These are phyloP conservation scores for Neelides folsomi DNA, from an alignment of 2,888 invertebrate genomes.

Conservation along the genomic window DNA sequence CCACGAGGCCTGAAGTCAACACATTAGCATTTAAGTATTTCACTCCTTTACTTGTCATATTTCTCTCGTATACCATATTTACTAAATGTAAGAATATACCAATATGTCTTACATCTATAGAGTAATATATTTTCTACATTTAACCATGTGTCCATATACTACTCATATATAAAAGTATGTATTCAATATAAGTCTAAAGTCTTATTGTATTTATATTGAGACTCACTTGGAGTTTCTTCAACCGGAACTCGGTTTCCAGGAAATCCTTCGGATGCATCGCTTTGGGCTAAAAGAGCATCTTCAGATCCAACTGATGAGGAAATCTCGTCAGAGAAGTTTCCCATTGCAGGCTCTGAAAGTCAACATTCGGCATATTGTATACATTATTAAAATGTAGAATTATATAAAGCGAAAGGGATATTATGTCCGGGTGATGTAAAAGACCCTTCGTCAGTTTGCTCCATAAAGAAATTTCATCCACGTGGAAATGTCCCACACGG, in stretches of 20 bases:
- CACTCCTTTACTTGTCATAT: not conserved
- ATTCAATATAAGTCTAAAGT: not conserved
- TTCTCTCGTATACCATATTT: not conserved
- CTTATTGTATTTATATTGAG: not conserved
- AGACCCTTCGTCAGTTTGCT: no score
- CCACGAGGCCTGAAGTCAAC: slow-evolving; percentile 15
- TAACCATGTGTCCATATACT: no score
- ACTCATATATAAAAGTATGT: not conserved
- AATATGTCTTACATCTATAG: no score
- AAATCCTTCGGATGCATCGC: slow-evolving; percentile 22
- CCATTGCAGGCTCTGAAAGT: slow-evolving; percentile 23
- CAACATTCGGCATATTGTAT: not conserved
- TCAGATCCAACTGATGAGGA: slow-evolving; percentile 8
- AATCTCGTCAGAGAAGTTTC: slow-evolving; percentile 23
- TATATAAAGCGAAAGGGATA: not conserved
- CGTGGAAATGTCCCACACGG: slow-evolving; percentile 14
- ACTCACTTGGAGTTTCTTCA: slow-evolving; percentile 25
- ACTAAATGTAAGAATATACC: not conserved
- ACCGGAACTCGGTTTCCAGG: slow-evolving; percentile 16
- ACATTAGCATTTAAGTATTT: not conserved
- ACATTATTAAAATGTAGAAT: not conserved
- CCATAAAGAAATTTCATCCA: slow-evolving; percentile 1
- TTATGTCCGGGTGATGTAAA: not conserved
- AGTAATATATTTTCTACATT: no score
- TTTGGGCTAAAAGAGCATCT: slow-evolving; percentile 15